Percentiles rank a stretch among this genome's conserved stretches.
These are phyloP conservation scores for Hippocampus barbouri DNA, from an alignment of 2,113 vertebrate species.

Conservation along the genomic window DNA sequence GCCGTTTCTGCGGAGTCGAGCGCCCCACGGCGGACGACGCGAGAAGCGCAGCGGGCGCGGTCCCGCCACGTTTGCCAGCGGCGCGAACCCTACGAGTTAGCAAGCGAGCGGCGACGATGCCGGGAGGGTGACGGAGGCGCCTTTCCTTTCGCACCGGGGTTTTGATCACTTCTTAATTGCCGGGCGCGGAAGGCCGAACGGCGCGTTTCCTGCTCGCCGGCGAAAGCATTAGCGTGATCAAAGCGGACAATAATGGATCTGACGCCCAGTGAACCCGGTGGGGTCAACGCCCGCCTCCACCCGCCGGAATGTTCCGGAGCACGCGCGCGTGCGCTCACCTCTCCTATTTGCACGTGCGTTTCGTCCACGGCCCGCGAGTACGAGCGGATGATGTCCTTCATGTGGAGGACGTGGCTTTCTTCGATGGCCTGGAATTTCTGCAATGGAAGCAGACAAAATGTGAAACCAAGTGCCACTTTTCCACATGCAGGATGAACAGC, in stretches of 20 bases:
- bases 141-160: constrained; percentile 26
- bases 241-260: constrained; percentile 58
- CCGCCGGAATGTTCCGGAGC: constrained; percentile 46
- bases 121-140: constrained; percentile 27
- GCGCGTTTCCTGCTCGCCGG: constrained; percentile 53
- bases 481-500: no score
- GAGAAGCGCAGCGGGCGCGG: constrained; percentile 7
- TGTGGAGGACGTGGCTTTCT: constrained; percentile 88
- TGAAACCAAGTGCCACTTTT: neutral
- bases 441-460: neutral
- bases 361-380: constrained; percentile 89
- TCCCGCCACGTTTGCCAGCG: neutral
- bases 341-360: constrained; percentile 88
- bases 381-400: constrained; percentile 91
- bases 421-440: constrained; percentile 98
- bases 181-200: constrained; percentile 43
- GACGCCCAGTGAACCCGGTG: constrained; percentile 48
- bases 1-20: constrained; percentile 10
- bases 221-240: constrained; percentile 63
- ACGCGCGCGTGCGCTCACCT: constrained; percentile 73
- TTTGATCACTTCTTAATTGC: constrained; percentile 63
- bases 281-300: constrained; percentile 45
- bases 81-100: neutral
- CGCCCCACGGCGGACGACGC: constrained; percentile 42
- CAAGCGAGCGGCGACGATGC: neutral